Conservation (phyloP, 1,140 invertebrate genomes). For the Pseudoatta argentina region DNA sequence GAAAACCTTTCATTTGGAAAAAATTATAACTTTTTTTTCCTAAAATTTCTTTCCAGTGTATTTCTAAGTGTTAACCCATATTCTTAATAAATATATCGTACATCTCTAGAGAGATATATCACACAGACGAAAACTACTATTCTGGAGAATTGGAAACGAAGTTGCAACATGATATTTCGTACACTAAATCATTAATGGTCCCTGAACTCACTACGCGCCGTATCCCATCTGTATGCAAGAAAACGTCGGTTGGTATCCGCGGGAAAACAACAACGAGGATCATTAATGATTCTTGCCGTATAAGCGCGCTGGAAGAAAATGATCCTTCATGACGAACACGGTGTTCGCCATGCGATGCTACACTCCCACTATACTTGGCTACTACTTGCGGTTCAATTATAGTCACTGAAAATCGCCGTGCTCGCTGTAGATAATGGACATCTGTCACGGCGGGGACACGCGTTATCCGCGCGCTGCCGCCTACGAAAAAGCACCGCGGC, state of each 20-base stretch:
- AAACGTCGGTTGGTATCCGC: not conserved
- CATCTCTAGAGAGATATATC: not conserved
- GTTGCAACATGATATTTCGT: constrained; percentile 37
- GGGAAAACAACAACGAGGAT: constrained; percentile 30
- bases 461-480: constrained; percentile 48
- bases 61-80: not conserved
- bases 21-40: not conserved
- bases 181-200: constrained; percentile 47
- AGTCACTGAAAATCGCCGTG: constrained; percentile 45
- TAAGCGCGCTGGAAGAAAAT: constrained; percentile 14
- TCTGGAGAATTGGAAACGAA: constrained; percentile 39
- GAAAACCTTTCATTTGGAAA: too few species aligned
- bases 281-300: constrained; percentile 44
- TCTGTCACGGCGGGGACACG: constrained; percentile 51
- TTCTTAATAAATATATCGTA: constrained; percentile 3
- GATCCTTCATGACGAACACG: constrained; percentile 13
- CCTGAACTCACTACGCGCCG: constrained; percentile 2
- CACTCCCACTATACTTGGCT: not conserved
- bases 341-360: not conserved
- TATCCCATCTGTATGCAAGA: constrained; percentile 29
- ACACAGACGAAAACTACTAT: constrained; percentile 3
- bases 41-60: not conserved
- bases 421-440: constrained; percentile 56
- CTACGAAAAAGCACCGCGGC: constrained; percentile 57
- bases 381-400: constrained; percentile 52